Base-by-base conservation (phyloP, 2,113 vertebrate genomes). In the Cyprinus carpio region DNA sequence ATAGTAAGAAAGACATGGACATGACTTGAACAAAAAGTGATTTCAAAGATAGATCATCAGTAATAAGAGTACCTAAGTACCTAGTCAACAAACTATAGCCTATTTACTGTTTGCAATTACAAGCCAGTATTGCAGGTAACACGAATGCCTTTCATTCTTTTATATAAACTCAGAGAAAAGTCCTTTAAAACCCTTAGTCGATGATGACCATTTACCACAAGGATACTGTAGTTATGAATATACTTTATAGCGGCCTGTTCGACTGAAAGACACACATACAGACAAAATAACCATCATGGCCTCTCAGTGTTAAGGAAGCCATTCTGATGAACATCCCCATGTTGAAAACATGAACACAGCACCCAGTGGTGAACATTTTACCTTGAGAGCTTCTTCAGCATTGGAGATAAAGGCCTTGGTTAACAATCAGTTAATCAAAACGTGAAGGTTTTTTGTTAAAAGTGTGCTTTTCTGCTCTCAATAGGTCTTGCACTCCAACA, bases 301-400 rank as follows among this genome's bases (percentile, higher is more conserved):
- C 75, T 75, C 51, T 72, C 29, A 43, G 2, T 62, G 51, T 79
- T 85, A 64, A 80, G 29, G 31, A 62, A n/a, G n/a, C 56, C 25
- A 43, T 81, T 81, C 20, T 16, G 75, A 86, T 84, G 27, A 86
- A 86, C 27, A 34, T 40, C 10, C 12, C 51, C n/a, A 82, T 74
- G 64, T 27, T 15, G 12, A 71, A 82, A 78, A 76, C 82, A 71
- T 27, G 37, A 86, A 60, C 40, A 5, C 4, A 34, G 46, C 34
- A 72, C 65, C 37, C 31, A 40, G 34, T 1, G 20, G 80, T 54
- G 71, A 82, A 71, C 80, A 69, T 69, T 69, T 88, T 31, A 54
- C 82, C 77, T 86, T 86, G 76, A 88, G 71, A 84, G 80, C 77
- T 72, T 82, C 71, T 88, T 88, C 69, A 88, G 43, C 27, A 27